Conservation (phyloP, 2,113 vertebrate genomes). For the Coturnix japonica region DNA sequence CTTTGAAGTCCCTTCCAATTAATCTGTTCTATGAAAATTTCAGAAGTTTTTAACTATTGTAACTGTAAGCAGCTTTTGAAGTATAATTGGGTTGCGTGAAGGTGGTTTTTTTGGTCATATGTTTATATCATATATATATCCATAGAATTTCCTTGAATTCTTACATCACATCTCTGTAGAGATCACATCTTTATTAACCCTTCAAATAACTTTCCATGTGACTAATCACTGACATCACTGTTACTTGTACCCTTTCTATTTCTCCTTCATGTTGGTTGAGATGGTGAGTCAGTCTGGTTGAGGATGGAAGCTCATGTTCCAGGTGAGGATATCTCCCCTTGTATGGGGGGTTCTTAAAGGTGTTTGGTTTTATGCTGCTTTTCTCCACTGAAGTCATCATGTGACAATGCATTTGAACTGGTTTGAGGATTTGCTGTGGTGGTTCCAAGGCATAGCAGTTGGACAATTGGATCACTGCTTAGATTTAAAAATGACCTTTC, state of each 20-base stretch:
- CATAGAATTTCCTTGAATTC: not conserved
- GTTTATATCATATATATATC: too few relatives aligned
- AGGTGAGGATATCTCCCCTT: slow-evolving; percentile 19
- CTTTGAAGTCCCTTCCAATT: too few relatives aligned
- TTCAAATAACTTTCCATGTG: not conserved
- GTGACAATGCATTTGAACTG: not conserved
- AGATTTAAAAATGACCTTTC: not conserved
- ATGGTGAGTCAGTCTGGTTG: not conserved
- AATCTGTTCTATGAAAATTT: not conserved
- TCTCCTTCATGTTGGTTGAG: not conserved
- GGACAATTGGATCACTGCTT: not conserved
- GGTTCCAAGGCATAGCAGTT: not conserved
- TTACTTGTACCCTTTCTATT: slow-evolving; percentile 13
- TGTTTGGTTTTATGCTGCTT: not conserved
- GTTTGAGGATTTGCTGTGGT: not conserved
- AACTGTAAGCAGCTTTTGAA: not conserved
- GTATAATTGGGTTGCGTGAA: not conserved
- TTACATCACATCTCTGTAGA: not conserved
- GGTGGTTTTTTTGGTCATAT: not conserved
- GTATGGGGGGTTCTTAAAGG: not conserved
- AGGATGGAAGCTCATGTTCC: not conserved
- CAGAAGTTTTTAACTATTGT: not conserved
- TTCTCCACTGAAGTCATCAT: not conserved
- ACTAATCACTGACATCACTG: not conserved
- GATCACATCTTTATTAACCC: not conserved